A percentile compares a stretch with the other conserved stretches of the same genome.
Conservation (phyloP, 2,888 invertebrate species). For the Abscondita cerata region DNA sequence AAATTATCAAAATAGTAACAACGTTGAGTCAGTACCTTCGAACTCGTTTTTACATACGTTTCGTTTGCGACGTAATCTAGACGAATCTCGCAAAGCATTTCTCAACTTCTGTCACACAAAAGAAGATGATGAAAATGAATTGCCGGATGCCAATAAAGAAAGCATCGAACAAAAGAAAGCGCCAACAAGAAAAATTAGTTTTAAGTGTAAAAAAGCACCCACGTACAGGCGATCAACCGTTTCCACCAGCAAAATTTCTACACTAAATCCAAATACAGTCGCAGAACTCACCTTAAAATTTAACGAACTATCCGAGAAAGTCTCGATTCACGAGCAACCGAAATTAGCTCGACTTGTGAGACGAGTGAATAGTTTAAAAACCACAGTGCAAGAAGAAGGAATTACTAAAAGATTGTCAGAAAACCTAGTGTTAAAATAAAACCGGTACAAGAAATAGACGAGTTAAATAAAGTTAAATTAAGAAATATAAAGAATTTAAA, state of each 20-base stretch:
- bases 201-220: conserved; percentile 65
- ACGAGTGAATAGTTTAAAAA: conserved; percentile 53
- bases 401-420: conserved; percentile 56
- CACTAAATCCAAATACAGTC: conserved; percentile 66
- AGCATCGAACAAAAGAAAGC: conserved; percentile 44
- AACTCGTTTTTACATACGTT: conserved; percentile 31
- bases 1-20: conserved; percentile 11
- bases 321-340: conserved; percentile 61
- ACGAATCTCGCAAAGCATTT: conserved; percentile 49
- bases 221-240: conserved; percentile 59
- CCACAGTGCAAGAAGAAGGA: conserved; percentile 51
- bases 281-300: conserved; percentile 74
- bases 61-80: conserved; percentile 39
- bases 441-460: conserved; percentile 46
- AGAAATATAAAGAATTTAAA: conserved; percentile 39
- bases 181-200: conserved; percentile 66
- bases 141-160: conserved; percentile 22
- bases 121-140: conserved; percentile 35
- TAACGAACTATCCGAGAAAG: conserved; percentile 66
- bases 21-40: conserved; percentile 8
- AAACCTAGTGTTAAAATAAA: conserved; percentile 62
- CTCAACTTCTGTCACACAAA: conserved; percentile 39
- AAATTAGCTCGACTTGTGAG: conserved; percentile 63
- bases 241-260: conserved; percentile 57
- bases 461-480: conserved; percentile 37